Percentiles rank a stretch among this genome's conserved stretches.
Conservation (phyloP, 2,888 invertebrate species). For the Papilio protenor region DNA sequence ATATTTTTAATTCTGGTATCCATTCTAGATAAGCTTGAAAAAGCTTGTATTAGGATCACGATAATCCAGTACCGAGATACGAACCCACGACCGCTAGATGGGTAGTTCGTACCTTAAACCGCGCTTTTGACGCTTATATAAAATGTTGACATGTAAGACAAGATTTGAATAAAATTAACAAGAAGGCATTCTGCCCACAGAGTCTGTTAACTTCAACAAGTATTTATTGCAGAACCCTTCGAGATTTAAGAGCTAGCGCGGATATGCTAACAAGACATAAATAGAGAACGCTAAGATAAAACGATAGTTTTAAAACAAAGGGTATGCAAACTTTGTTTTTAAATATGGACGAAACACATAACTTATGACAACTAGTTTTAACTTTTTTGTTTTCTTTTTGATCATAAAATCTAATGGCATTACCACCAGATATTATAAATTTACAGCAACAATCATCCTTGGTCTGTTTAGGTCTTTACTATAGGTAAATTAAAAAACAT, state of each 20-base stretch:
- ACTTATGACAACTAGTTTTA: not conserved
- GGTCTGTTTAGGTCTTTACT: not conserved
- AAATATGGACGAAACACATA: not conserved
- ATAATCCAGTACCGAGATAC: no score
- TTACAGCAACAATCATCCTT: not conserved
- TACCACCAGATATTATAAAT: not conserved
- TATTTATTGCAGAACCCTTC: conserved; percentile 58
- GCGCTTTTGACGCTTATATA: no score
- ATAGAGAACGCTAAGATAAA: conserved; percentile 12
- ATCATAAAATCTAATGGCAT: no score
- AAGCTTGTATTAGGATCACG: no score
- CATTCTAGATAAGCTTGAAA: not conserved
- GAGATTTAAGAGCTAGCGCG: conserved; percentile 48
- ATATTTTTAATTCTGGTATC: no score
- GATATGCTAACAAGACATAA: conserved; percentile 21
- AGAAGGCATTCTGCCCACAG: conserved; percentile 49
- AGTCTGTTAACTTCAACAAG: conserved; percentile 62
- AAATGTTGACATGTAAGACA: not conserved
- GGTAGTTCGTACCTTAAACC: no score
- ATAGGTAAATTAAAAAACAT: not conserved
- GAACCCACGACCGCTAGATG: no score
- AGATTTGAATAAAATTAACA: conserved; percentile 51
- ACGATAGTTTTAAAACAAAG: conserved; percentile 14
- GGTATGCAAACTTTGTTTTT: not conserved
- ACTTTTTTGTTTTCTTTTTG: not conserved